These are phyloP conservation scores for Sycophila sp. DNA, from an alignment of 1,140 invertebrate species.

Conservation along the genomic window DNA sequence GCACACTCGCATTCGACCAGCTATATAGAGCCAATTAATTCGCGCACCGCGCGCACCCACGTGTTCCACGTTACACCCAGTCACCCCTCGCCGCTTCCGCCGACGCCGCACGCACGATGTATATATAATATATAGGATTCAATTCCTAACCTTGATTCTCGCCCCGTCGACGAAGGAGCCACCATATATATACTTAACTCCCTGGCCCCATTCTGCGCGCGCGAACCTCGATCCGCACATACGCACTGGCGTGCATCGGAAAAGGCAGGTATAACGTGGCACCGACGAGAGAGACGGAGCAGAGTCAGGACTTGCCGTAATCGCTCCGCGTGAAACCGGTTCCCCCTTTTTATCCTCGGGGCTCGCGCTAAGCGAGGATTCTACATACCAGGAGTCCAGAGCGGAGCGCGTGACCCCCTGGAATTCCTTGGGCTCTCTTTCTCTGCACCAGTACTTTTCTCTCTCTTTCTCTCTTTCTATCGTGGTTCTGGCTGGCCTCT, in stretches of 20 bases:
- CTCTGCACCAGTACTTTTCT: too few species aligned
- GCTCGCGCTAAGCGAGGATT: not conserved
- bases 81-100: too few species aligned
- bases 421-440: too few species aligned
- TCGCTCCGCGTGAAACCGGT: slow-evolving; percentile 27
- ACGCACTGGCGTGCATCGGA: not conserved
- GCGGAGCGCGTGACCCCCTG: not conserved
- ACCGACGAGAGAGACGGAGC: slow-evolving; percentile 12
- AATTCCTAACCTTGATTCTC: slow-evolving; percentile 13
- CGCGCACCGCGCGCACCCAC: too few species aligned
- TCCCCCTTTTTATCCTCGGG: not conserved
- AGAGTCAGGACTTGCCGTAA: slow-evolving; percentile 15
- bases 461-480: not conserved
- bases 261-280: slow-evolving; percentile 17
- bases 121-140: too few species aligned
- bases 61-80: too few species aligned
- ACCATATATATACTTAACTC: too few species aligned
- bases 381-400: slow-evolving; percentile 1
- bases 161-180: not conserved
- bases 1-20: too few species aligned
- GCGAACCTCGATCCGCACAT: not conserved
- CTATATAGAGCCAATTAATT: too few species aligned
- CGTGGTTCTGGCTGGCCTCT: too few species aligned
- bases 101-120: too few species aligned
- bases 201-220: slow-evolving; percentile 8